Evolutionary conservation across 1,140 invertebrate genomes (phyloP).

Genomic region (Teleogryllus occipitalis): DNA sequence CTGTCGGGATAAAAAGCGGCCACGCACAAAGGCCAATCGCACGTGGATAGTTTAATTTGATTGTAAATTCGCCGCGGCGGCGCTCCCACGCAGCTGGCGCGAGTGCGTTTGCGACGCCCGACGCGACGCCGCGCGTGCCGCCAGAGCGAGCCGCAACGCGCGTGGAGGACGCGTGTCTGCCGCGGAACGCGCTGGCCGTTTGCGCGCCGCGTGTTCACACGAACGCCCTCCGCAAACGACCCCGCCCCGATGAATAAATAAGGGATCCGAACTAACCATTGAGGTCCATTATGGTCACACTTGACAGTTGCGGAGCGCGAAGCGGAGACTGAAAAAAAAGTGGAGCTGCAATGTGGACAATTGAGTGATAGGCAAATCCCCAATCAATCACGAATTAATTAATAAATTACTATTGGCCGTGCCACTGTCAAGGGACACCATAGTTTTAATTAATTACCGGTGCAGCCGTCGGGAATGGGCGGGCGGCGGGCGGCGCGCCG

Average conservation of each 20-base stretch:
- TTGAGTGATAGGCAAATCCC: conserved; percentile 8
- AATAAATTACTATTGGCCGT: conserved; percentile 16
- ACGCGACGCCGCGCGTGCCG: no score
- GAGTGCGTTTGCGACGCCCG: neutral
- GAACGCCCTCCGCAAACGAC: neutral
- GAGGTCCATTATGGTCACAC: neutral
- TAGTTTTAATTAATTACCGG: neutral
- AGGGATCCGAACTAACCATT: neutral
- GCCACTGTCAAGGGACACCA: neutral
- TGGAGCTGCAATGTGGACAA: neutral
- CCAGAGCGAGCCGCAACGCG: neutral
- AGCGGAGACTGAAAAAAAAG: neutral
- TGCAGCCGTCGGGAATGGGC: neutral
- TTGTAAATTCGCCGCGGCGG: neutral
- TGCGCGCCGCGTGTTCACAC: no score
- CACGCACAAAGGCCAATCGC: neutral
- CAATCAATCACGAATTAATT: conserved; percentile 16
- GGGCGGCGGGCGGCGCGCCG: no score
- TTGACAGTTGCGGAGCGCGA: neutral
- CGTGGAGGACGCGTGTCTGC: no score
- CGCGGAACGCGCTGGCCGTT: no score
- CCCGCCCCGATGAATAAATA: neutral
- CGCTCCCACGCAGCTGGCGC: neutral
- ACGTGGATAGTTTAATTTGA: neutral
- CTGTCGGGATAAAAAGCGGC: neutral